Evolutionary conservation across 2,113 vertebrate genomes (phyloP).

Genomic region (Neodon shergylaensis): DNA sequence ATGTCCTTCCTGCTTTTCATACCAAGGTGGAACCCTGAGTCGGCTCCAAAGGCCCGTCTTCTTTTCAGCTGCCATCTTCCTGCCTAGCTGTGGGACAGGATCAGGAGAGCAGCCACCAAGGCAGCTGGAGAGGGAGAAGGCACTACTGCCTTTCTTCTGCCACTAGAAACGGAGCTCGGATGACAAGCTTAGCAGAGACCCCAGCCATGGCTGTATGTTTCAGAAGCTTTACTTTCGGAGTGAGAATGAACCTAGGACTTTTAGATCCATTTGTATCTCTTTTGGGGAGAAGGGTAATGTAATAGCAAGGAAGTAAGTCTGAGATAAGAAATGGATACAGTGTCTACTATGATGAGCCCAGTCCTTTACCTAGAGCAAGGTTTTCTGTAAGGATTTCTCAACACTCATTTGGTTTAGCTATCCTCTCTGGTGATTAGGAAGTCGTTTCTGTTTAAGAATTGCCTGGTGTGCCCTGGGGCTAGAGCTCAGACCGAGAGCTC

Average conservation of each 20-base stretch:
- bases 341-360: neutral
- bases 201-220: neutral
- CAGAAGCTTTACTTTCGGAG: neutral
- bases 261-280: neutral
- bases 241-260: neutral
- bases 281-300: neutral
- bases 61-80: neutral
- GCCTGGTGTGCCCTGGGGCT: neutral
- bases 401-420: neutral
- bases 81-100: neutral
- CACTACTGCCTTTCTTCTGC: too few species aligned
- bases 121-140: neutral
- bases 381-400: constrained; percentile 6
- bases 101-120: neutral
- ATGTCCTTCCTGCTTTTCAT: neutral
- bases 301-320: constrained; percentile 16
- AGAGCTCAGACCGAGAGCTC: neutral
- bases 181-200: neutral
- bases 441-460: constrained; percentile 37
- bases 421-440: constrained; percentile 7
- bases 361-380: neutral
- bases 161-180: neutral
- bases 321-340: neutral
- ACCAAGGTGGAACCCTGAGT: neutral
- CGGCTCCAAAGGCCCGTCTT: neutral